Evolutionary conservation across 1,140 invertebrate genomes (phyloP), one percentile per base, ranked within the genome.

Genomic region (Meloidogyne exigua): DNA sequence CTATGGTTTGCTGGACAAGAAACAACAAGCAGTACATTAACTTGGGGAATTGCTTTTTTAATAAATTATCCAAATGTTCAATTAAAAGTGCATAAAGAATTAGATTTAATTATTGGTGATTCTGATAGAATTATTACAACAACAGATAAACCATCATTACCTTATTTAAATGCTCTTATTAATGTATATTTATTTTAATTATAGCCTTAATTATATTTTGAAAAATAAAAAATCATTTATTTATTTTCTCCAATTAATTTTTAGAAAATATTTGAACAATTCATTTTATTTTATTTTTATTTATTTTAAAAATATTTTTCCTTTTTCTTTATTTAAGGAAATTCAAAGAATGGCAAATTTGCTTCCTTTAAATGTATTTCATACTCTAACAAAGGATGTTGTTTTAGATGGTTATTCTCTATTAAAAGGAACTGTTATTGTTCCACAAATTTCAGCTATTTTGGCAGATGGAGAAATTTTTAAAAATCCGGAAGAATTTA

Each of bases 41-140:
- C 92, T 11, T 96, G 94, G 93, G 92, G 93, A 80, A 88, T 95
- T 12, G 88, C 96, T 13, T 92, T 92, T 76, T 91, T 95, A 89
- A 91, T 93, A 0, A 88, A 91, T 36, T 87, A 93, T 89, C 92
- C 91, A 13, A 89, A 92, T 2, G 90, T 92, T 63, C 92, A 92
- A 88, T 89, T 82, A 4, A 73, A 74, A 72, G 15, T 79, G 12
- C 77, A 76, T 11, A 77, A 11, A 5, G 78, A 79, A 66, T 68
- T 79, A 10, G 68, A 78, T 65, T 57, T 13, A 5, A 36, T 49
- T 18, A 63, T 68, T 69, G 57, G 23, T 15, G 28, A 18, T n/a
- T n/a, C 18, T 25, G 68, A 73, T 42, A 18, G 28, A 36, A 26
- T 72, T 23, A 65, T 79, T 57, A 36, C 57, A 36, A 32, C 23